Evolutionary conservation across 2,888 invertebrate species (phyloP), one percentile per base, ranked within the genome.

Genomic region (Synanthedon tipuliformis): DNA sequence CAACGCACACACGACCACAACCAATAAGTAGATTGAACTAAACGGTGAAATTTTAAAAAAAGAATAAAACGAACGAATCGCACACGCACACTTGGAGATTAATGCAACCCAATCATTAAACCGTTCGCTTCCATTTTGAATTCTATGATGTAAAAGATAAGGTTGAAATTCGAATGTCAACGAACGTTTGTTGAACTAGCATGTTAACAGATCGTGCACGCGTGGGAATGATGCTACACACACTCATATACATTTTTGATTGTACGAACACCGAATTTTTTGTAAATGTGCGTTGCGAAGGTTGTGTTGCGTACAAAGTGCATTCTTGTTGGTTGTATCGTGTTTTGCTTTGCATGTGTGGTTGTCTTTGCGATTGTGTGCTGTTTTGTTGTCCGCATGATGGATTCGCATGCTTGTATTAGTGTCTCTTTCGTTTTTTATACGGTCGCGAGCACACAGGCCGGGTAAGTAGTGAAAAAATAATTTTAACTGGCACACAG

Each of bases 11-110:
- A 70, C 48, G 58, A 63, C 59, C 65, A 68, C 72, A 66, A 75
- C 86, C 87, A 87, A 86, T 87, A 87, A 87, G 86, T 87, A 87
- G 86, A 86, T 86, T 85, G 85, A 83, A 85, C 87, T 87, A 86
- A 87, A 87, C 85, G 86, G 86, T 87, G 86, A 86, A 86, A 85
- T 86, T 85, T 57, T 86, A 85, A 86, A 87, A 87, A 87, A 86
- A 77, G 79, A 86, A 86, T 75, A 84, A 86, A 87, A 86, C 75
- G 78, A 82, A 79, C 81, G 84, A 84, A 78, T 80, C 78, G 74
- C 72, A 73, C 68, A 69, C 73, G 57, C 85, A 82, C 83, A 86
- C 85, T 75, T 57, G 52, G 54, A 56, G 57, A 57, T 54, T 65
- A 75, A 75, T 77, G 85, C 85, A 87, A 79, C 76, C 82, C 83